phyloP scores from a whole-genome alignment of 2,113 vertebrate genomes.

The Echinops telfairi region DNA sequence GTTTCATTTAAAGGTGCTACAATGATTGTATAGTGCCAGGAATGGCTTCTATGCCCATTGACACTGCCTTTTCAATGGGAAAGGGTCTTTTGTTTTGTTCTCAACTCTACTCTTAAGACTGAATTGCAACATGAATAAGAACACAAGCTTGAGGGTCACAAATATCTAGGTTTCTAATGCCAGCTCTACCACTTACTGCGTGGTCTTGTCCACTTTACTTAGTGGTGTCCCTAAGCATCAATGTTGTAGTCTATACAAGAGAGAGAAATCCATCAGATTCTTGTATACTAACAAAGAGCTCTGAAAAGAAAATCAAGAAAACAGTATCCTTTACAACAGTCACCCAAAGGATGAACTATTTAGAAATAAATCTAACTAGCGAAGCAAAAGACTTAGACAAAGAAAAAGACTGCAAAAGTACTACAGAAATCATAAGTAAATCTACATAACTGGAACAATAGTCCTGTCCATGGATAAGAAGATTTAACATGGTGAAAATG shows the following conservation, averaged over 20 bases:
- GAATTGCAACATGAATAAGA: neutral
- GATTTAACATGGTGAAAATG: no score
- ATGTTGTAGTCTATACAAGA: constrained; percentile 23
- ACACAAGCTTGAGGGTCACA: neutral
- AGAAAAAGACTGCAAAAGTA: neutral
- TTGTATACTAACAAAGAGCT: neutral
- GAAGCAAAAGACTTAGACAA: constrained; percentile 28
- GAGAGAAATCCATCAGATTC: constrained; percentile 5
- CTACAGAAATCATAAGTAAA: no score
- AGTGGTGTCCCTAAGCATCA: neutral
- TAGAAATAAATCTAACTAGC: neutral
- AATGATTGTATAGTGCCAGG: neutral
- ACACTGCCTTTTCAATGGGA: neutral
- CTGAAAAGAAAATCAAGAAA: neutral
- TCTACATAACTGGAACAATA: no score
- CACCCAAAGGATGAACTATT: no score
- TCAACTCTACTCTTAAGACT: neutral
- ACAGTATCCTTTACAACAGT: neutral
- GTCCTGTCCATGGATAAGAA: no score
- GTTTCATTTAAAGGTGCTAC: neutral
- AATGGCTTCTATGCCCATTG: neutral
- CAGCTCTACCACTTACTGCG: neutral
- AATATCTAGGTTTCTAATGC: constrained; percentile 24
- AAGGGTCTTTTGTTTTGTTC: neutral
- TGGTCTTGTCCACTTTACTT: constrained; percentile 6